These are phyloP conservation scores for Nematolebias whitei DNA, from an alignment of 2,113 vertebrate genomes.

Conservation along the genomic window DNA sequence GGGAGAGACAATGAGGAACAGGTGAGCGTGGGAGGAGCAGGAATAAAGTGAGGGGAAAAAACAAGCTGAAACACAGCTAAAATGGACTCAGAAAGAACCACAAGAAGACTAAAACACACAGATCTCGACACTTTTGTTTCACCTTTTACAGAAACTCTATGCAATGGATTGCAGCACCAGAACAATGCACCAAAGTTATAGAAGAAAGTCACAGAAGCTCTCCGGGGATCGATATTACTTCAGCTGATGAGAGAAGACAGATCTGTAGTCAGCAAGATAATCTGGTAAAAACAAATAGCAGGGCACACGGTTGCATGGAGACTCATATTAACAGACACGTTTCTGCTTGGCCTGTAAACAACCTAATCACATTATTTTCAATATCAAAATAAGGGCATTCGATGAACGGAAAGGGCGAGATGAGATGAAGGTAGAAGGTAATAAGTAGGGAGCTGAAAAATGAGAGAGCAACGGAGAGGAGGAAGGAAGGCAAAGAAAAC, in stretches of 20 bases:
- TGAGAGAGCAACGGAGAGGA: constrained; percentile 28
- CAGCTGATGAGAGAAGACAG: constrained; percentile 6
- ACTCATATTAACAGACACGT: constrained; percentile 20
- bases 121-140: background rate
- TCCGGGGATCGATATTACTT: background rate
- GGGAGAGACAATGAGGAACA: no score
- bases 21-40: no score
- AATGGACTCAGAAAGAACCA: no score
- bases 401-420: constrained; percentile 23
- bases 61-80: no score
- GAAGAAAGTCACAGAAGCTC: constrained; percentile 27
- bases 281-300: constrained; percentile 33
- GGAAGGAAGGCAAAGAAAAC: constrained; percentile 32
- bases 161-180: constrained; percentile 6
- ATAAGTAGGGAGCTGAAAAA: constrained; percentile 37
- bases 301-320: constrained; percentile 21
- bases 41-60: no score
- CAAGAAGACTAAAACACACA: no score
- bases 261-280: constrained; percentile 6
- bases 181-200: constrained; percentile 34
- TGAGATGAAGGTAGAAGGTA: constrained; percentile 23
- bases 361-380: constrained; percentile 41
- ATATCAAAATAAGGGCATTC: constrained; percentile 52
- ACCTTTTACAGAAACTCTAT: background rate
- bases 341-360: constrained; percentile 23